Base-by-base conservation (phyloP, 2,888 invertebrate genomes). In the Ochropleura leucogaster region DNA sequence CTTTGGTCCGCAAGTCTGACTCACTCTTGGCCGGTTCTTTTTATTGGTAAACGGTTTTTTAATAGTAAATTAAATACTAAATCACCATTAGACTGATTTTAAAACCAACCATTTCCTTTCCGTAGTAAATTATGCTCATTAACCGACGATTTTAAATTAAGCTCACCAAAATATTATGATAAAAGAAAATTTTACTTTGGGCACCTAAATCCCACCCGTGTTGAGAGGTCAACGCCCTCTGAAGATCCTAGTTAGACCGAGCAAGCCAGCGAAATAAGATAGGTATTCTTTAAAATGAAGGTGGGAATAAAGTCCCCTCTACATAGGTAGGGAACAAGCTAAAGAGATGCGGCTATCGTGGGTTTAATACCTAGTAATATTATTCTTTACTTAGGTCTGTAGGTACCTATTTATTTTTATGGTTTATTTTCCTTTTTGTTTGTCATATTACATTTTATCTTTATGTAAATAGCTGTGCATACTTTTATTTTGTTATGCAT, bases 271-370 rank as follows among this genome's bases (percentile, higher is more conserved):
- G 65, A 74, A 80, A 74, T 73, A 70, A 80, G 67, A 74, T 63
- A 51, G 63, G 66, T 72, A 72, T 75, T 72, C 40, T 70, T 65
- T 68, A 68, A 80, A 78, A 84, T 75, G 44, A 81, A 76, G 67
- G 53, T 76, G 53, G 30, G 67, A 80, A 74, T 83, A 53, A 68
- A 72, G 71, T 40, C 51, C 40, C 12, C 46, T 51, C 20, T 46
- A 74, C 62, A 53, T 68, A 82, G 77, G 57, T 68, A 82, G 77
- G 71, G 77, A 75, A 77, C 44, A 66, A 84, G 78, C 60, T 72
- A 16, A 62, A 59, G 70, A 72, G 49, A 72, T 76, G 62, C 30
- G 42, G 63, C 42, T 72, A 66, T 51, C 63, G 66, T 59, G 66
- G 30, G 20, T 1, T 47, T 79, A 47, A 75, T 60, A 51, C 18